Conservation (phyloP, 2,888 invertebrate species). For the Ormyrus labotus region DNA sequence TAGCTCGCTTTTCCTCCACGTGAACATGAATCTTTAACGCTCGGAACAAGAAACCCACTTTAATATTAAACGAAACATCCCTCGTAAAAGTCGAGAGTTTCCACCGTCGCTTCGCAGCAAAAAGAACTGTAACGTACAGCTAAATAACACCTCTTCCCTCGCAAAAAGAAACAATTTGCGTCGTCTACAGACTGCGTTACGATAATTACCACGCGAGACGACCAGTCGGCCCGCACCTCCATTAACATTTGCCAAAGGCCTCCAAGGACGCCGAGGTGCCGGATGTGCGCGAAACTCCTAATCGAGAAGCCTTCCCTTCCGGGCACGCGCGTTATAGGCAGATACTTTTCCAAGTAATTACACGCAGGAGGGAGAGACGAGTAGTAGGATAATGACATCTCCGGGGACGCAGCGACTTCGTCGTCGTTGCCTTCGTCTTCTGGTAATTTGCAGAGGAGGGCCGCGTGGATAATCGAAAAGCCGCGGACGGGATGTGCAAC, state of each 20-base stretch:
- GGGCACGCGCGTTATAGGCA: constrained; percentile 19
- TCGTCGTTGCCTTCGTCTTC: neutral
- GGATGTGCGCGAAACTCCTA: constrained; percentile 51
- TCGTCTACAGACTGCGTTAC: constrained; percentile 22
- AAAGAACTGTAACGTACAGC: constrained; percentile 29
- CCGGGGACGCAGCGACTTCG: neutral
- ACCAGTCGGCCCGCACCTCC: constrained; percentile 5
- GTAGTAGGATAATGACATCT: constrained; percentile 35
- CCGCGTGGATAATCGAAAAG: too few species aligned
- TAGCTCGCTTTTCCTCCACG: too few species aligned
- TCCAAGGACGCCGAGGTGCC: constrained; percentile 47
- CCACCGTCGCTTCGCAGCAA: too few species aligned
- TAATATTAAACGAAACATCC: too few species aligned
- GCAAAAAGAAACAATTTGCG: constrained; percentile 28
- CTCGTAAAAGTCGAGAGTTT: too few species aligned
- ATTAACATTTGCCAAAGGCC: constrained; percentile 45
- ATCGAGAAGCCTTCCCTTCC: constrained; percentile 43
- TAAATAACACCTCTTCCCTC: constrained; percentile 10
- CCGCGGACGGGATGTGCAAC: too few species aligned
- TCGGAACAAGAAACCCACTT: too few species aligned
- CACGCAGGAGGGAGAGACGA: constrained; percentile 4
- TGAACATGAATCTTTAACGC: too few species aligned
- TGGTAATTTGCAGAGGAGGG: too few species aligned
- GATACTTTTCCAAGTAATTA: constrained; percentile 37
- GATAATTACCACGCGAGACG: constrained; percentile 34